Conservation (phyloP, 2,888 invertebrate genomes). For the Horisme vitalbata region DNA sequence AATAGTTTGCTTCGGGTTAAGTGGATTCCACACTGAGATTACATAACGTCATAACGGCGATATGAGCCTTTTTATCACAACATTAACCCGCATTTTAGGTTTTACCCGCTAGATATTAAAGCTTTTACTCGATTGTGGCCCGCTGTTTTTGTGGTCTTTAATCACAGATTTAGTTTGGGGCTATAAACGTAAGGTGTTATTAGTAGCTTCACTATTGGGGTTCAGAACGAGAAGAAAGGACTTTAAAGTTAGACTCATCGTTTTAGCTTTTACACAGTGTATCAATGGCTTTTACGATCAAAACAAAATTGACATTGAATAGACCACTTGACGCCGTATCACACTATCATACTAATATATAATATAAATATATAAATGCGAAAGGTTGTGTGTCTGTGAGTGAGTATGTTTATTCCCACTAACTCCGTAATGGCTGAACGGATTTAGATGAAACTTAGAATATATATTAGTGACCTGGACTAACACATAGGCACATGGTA, state of each 20-base stretch:
- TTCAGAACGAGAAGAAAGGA: neutral
- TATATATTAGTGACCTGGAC: no score
- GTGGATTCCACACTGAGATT: slow-evolving; percentile 45
- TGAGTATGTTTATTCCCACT: no score
- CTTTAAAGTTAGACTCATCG: neutral
- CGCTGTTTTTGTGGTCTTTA: slow-evolving; percentile 29
- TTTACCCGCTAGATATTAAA: slow-evolving; percentile 48
- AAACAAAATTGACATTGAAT: no score
- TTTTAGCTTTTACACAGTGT: no score
- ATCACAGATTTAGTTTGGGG: slow-evolving; percentile 18
- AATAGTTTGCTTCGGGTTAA: slow-evolving; percentile 31
- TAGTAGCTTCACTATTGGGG: neutral
- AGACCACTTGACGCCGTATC: no score
- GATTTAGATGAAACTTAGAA: no score
- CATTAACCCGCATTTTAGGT: slow-evolving; percentile 51
- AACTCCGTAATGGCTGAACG: no score
- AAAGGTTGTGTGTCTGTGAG: no score
- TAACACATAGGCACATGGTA: no score
- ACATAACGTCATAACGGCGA: slow-evolving; percentile 52
- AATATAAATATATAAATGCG: no score
- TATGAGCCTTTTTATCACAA: slow-evolving; percentile 57
- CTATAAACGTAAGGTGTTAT: neutral
- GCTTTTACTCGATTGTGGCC: slow-evolving; percentile 45
- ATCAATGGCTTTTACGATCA: no score
- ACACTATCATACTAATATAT: no score